Base-by-base conservation (phyloP, 1,140 invertebrate species). In the Drosophila bocki region DNA sequence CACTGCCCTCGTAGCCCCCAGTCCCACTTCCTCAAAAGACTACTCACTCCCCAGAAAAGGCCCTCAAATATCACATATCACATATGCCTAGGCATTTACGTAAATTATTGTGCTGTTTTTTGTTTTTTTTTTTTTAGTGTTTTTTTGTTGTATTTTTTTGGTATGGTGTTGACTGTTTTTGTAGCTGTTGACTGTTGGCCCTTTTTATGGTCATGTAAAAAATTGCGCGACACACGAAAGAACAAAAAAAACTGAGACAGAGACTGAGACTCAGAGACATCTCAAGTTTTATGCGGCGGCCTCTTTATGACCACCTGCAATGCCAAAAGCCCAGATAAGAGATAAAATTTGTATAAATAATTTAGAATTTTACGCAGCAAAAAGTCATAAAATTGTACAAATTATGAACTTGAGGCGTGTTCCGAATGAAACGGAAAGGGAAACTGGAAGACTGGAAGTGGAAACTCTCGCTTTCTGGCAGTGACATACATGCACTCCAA, bases 331-430 rank as follows among this genome's bases (percentile, higher is more conserved):
- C 58, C 32, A 64, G 75, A 81, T 80, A 81, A 81, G 68, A 81
- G 62, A 78, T 90, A 90, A 76, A 82, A 81, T 85, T 75, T 75
- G 69, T 81, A 84, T 84, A 81, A 78, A 79, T 90, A 90, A 68
- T 81, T 81, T 47, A 39, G 64, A 75, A 72, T 37, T 74, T 56
- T 41, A 68, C 45, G 17, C 65, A 69, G 42, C 50, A 17, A 32
- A 26, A 33, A 41, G 47, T 57, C 60, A 80, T 84, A 84, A 87
- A 87, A 80, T 76, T 78, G 33, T 71, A 75, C 61, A 87, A 84
- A 88, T 87, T 87, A 87, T 80, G 77, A 87, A 87, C 84, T 88
- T 77, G 60, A 82, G 70, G 71, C 84, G 80, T 85, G 82, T 62
- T 50, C 19, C 50, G 59, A 47, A 44, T 39, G 54, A 19, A 70